These are phyloP conservation scores for Auanema sp. DNA, from an alignment of 2,888 invertebrate genomes.

Conservation along the genomic window DNA sequence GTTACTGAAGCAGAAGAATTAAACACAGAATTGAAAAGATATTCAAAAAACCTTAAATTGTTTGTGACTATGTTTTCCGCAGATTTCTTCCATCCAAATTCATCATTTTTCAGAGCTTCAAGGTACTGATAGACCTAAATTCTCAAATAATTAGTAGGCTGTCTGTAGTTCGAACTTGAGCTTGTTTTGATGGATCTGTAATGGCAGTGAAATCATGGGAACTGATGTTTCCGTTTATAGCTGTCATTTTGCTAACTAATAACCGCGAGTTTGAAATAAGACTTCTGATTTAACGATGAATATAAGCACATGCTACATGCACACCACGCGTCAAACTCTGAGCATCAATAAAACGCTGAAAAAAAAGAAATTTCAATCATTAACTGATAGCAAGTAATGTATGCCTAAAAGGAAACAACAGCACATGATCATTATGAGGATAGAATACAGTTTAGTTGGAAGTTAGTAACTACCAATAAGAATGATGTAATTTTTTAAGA, in stretches of 20 bases:
- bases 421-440: too few species aligned
- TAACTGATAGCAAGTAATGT: too few species aligned
- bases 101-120: constrained; percentile 44
- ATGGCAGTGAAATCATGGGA: constrained; percentile 6
- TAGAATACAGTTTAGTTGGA: too few species aligned
- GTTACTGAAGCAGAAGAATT: constrained; percentile 24
- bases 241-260: constrained; percentile 6
- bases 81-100: constrained; percentile 42
- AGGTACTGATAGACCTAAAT: constrained; percentile 38
- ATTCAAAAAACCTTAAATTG: constrained; percentile 17
- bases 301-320: too few species aligned
- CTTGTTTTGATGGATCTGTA: constrained; percentile 37
- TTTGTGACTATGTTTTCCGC: constrained; percentile 34
- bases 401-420: too few species aligned
- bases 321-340: too few species aligned
- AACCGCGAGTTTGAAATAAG: too few species aligned
- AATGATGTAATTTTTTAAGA: too few species aligned
- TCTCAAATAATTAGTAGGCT: background rate
- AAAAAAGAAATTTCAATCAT: too few species aligned
- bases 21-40: constrained; percentile 1
- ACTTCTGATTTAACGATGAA: too few species aligned
- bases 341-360: too few species aligned
- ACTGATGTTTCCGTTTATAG: constrained; percentile 10
- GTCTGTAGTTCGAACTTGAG: constrained; percentile 20
- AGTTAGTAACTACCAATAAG: too few species aligned